Base-by-base conservation (phyloP, 2,113 vertebrate genomes). In the Hyla sarda region DNA sequence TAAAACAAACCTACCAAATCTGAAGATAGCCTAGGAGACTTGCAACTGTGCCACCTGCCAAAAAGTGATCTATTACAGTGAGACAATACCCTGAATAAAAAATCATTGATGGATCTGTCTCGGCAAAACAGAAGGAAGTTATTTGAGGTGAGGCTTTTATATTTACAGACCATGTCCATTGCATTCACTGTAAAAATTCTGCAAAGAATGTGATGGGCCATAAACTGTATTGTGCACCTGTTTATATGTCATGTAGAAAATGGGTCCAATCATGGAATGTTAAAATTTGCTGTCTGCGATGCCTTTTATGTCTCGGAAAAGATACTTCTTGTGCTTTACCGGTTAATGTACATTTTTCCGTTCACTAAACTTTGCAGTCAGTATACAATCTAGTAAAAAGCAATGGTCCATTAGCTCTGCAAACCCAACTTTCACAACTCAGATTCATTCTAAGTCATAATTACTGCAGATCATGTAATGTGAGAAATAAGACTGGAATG, bases 301-400 rank as follows among this genome's bases (percentile, higher is more conserved):
- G 65, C 65, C 65, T 32, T 67, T 67, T 72, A 41, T 41, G 69
- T 32, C 32, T 47, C 23, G 5, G 25, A 74, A 74, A 74, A 74
- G 71, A 25, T 48, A n/a, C 72, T 47, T 28, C 17, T 47, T 74
- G 37, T 48, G 41, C 41, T 25, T 47, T 30, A 74, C 13, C 19
- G 19, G 32, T 32, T 23, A 41, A 71, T 47, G 72, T 25, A 25
- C 23, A 74, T n/a, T 74, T 10, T 41, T 74, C 21, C 47, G 41
- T 25, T 74, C 67, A 12, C 67, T 21, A 71, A 71, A 37, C 17
- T 71, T 71, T 71, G 32, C 67, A 71, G 34, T 10, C 34, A 74
- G 37, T 73, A n/a, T 45, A n/a, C 71, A 73, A 23, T 45, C 21
- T 34, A 45, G 41, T 74, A 74, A 74, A 74, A 47, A 74, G 41